A percentile compares a stretch with the other conserved stretches of the same genome.
phyloP scores from a whole-genome alignment of 2,797 vertebrate species.

The Dendrocincla fuliginosa region DNA sequence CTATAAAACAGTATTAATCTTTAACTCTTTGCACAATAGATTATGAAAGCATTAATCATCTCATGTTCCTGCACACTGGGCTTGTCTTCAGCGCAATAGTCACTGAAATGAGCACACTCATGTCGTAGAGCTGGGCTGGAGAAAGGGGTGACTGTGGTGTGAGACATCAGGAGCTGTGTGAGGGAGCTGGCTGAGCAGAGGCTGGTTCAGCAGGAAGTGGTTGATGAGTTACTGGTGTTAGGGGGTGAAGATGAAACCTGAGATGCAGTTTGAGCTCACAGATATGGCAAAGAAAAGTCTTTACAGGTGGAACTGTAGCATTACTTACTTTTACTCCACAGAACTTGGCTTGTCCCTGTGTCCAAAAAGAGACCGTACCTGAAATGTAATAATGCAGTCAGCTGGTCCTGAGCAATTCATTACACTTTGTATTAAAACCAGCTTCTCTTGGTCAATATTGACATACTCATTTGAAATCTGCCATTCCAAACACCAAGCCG shows the following conservation, averaged over 20 bases:
- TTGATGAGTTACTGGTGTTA: constrained; percentile 25
- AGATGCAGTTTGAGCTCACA: neutral
- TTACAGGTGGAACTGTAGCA: neutral
- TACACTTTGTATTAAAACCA: neutral
- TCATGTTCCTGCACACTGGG: neutral
- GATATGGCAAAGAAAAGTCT: neutral
- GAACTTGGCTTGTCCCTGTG: neutral
- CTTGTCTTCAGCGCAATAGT: neutral
- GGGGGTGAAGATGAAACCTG: neutral
- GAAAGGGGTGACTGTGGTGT: neutral
- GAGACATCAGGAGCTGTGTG: neutral
- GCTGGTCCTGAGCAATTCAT: neutral
- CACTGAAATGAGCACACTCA: neutral
- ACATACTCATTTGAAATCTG: neutral
- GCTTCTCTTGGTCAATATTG: neutral
- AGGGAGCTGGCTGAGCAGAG: neutral
- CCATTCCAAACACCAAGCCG: neutral
- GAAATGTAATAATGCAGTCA: neutral
- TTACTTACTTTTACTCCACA: neutral
- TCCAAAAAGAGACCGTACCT: neutral
- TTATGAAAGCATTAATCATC: constrained; percentile 28
- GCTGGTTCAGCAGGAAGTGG: constrained; percentile 54
- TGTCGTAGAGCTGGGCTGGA: neutral
- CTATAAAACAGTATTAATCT: neutral
- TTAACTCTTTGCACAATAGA: constrained; percentile 19